These are phyloP conservation scores for Coptotermes formosanus DNA, from an alignment of 1,140 invertebrate species.

Conservation along the genomic window DNA sequence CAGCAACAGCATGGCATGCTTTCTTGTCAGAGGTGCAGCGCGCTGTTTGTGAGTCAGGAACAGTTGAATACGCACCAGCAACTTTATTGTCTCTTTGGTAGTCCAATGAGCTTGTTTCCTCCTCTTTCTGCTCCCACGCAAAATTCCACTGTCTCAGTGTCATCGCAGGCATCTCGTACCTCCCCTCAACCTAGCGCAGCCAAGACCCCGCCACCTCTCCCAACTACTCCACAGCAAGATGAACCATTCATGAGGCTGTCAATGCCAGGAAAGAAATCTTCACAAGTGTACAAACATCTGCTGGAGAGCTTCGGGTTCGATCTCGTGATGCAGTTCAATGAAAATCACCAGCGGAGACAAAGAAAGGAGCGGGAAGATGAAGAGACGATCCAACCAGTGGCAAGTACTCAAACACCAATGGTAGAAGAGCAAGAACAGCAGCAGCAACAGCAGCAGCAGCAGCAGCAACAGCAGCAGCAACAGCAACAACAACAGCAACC, in stretches of 20 bases:
- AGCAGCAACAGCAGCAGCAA: neutral
- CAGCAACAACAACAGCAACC: neutral
- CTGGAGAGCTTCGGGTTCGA: slow-evolving; percentile 93
- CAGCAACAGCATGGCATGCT: slow-evolving; percentile 46
- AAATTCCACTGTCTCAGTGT: slow-evolving; percentile 24
- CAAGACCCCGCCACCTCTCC: slow-evolving; percentile 42
- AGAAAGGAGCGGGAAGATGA: slow-evolving; percentile 39
- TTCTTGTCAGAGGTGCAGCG: slow-evolving; percentile 72
- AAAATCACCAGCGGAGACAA: slow-evolving; percentile 75
- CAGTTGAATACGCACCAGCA: slow-evolving; percentile 80
- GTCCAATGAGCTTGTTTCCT: slow-evolving; percentile 60
- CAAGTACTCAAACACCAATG: neutral
- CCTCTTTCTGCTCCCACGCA: slow-evolving; percentile 46
- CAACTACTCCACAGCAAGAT: slow-evolving; percentile 36
- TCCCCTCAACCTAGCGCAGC: slow-evolving; percentile 38
- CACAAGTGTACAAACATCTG: slow-evolving; percentile 86
- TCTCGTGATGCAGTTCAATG: slow-evolving; percentile 95
- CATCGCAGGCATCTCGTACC: slow-evolving; percentile 33
- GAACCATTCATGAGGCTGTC: slow-evolving; percentile 37
- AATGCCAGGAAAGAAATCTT: slow-evolving; percentile 62
- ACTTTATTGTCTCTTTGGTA: slow-evolving; percentile 74
- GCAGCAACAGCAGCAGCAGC: neutral
- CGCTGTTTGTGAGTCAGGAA: slow-evolving; percentile 75
- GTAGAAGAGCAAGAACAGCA: slow-evolving; percentile 6
- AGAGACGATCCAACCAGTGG: neutral